phyloP scores from a whole-genome alignment of 2,797 vertebrate genomes.

The Malurus leucopterus region DNA sequence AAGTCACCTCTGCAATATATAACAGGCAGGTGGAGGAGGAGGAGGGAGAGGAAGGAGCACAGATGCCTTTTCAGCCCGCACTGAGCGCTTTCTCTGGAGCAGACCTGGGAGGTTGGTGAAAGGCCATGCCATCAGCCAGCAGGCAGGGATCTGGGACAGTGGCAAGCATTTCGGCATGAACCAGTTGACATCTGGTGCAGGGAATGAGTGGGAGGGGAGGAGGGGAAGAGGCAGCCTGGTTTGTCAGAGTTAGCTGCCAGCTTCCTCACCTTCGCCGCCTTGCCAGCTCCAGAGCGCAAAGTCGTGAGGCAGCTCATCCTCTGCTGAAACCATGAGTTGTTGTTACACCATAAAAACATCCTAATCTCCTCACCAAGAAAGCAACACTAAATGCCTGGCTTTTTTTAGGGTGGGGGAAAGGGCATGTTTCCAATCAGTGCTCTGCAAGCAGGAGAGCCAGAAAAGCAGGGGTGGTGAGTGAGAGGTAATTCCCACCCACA shows the following conservation, averaged over 20 bases:
- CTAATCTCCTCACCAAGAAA: not conserved
- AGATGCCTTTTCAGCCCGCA: not conserved
- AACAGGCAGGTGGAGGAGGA: not conserved
- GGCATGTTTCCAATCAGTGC: not conserved
- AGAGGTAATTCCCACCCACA: not conserved
- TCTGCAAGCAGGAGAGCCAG: not conserved
- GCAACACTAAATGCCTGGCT: not conserved
- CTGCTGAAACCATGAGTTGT: not conserved
- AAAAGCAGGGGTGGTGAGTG: fast-evolving
- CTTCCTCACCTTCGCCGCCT: not conserved
- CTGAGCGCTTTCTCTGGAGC: not conserved
- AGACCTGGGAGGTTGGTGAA: not conserved
- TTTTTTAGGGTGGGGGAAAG: not conserved
- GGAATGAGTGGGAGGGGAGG: slow-evolving; percentile 1
- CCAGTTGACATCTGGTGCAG: slow-evolving; percentile 29
- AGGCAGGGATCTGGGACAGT: not conserved
- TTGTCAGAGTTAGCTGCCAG: not conserved
- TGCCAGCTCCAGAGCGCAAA: not conserved
- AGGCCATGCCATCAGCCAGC: not conserved
- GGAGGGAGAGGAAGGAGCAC: not conserved
- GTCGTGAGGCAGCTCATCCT: not conserved
- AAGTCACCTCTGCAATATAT: not conserved
- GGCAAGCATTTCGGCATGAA: not conserved
- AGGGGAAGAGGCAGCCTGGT: not conserved
- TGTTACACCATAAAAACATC: not conserved